Conservation (phyloP, 2,888 invertebrate genomes). For the Ctenicera cuprea region DNA sequence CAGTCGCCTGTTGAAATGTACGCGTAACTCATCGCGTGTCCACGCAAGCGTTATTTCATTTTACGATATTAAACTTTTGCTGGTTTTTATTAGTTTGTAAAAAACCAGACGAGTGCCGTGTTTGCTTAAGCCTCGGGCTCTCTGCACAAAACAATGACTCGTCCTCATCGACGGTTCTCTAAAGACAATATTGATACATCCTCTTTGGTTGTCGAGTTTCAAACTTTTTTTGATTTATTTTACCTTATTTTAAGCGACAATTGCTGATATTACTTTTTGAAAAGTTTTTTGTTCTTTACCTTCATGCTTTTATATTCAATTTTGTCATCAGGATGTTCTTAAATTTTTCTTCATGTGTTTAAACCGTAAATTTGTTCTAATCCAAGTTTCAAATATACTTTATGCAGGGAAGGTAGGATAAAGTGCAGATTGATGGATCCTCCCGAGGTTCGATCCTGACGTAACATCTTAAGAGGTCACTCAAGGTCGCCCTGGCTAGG, state of each 20-base stretch:
- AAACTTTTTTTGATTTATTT: background rate
- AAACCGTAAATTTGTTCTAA: too few species aligned
- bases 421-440: too few species aligned
- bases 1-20: slow-evolving; percentile 61
- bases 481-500: too few species aligned
- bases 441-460: too few species aligned
- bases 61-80: slow-evolving; percentile 66
- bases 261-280: slow-evolving; percentile 1
- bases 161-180: slow-evolving; percentile 51
- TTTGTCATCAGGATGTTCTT: too few species aligned
- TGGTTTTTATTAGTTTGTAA: slow-evolving; percentile 63
- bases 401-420: too few species aligned
- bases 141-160: slow-evolving; percentile 50
- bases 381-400: too few species aligned
- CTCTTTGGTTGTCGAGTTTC: slow-evolving; percentile 35
- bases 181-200: slow-evolving; percentile 54
- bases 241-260: background rate
- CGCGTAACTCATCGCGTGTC: slow-evolving; percentile 61
- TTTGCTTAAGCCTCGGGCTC: slow-evolving; percentile 49
- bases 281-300: background rate
- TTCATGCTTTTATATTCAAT: too few species aligned
- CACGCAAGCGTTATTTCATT: slow-evolving; percentile 66
- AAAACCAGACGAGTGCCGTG: slow-evolving; percentile 55
- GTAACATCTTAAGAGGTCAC: too few species aligned
- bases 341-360: too few species aligned